phyloP scores from a whole-genome alignment of 2,888 invertebrate species.

The Halocaridina rubra region DNA sequence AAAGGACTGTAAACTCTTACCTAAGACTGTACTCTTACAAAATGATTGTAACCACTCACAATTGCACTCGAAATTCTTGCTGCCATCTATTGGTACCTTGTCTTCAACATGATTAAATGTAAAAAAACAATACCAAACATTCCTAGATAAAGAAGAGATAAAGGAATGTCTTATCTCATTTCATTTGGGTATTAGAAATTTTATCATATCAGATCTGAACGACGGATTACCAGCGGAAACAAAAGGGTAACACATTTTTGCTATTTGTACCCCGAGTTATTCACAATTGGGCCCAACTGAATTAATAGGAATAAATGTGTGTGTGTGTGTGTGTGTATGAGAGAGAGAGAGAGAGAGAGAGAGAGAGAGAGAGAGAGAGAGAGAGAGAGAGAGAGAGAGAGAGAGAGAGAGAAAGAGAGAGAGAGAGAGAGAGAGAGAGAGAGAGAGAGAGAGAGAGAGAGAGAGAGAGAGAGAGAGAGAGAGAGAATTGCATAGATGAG shows the following conservation, averaged over 20 bases:
- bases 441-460: neutral
- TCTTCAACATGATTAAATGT: too few relatives aligned
- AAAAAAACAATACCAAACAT: neutral
- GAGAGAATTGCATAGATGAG: neutral
- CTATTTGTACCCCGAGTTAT: too few relatives aligned
- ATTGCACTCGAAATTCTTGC: too few relatives aligned
- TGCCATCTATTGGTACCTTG: too few relatives aligned
- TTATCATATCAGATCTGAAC: too few relatives aligned
- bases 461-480: neutral
- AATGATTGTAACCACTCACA: too few relatives aligned
- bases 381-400: neutral
- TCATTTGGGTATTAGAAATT: too few relatives aligned
- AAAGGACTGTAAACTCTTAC: too few relatives aligned
- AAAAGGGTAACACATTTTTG: too few relatives aligned
- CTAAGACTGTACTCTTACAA: too few relatives aligned
- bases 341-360: constrained; percentile 12
- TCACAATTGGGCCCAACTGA: neutral
- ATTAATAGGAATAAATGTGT: neutral
- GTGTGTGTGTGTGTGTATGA: neutral
- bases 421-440: neutral
- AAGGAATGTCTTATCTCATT: too few relatives aligned
- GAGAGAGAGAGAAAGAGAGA: neutral
- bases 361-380: neutral
- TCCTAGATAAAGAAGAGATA: neutral
- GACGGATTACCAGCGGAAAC: too few relatives aligned